Conservation (phyloP, 2,888 invertebrate genomes). For the Pammene aurita region DNA sequence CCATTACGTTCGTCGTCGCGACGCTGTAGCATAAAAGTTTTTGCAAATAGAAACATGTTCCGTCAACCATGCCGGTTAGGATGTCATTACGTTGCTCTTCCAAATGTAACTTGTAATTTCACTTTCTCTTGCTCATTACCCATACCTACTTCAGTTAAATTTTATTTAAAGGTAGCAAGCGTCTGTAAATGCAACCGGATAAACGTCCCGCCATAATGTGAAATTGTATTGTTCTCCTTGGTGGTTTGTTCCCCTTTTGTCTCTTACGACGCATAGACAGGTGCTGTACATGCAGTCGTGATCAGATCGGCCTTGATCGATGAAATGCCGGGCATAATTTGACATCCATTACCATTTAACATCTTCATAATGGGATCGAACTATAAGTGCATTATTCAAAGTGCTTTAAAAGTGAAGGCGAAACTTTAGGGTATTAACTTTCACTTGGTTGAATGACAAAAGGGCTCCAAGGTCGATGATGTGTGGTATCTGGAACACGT, state of each 20-base stretch:
- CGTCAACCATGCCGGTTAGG: constrained; percentile 37
- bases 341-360: constrained; percentile 53
- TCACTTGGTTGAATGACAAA: constrained; percentile 71
- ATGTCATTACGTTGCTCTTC: constrained; percentile 48
- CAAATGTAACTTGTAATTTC: constrained; percentile 44
- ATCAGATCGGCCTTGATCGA: constrained; percentile 40
- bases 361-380: constrained; percentile 53
- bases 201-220: constrained; percentile 30
- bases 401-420: constrained; percentile 60
- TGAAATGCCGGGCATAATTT: constrained; percentile 50
- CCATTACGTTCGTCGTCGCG: constrained; percentile 16
- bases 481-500: constrained; percentile 54
- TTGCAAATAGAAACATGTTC: constrained; percentile 43
- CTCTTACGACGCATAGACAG: constrained; percentile 13
- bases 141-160: constrained; percentile 34
- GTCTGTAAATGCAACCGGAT: constrained; percentile 26
- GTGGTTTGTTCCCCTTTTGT: constrained; percentile 22
- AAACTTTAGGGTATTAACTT: constrained; percentile 58
- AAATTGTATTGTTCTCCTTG: too few relatives aligned
- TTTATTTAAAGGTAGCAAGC: constrained; percentile 30
- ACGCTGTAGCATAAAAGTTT: constrained; percentile 50
- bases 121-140: constrained; percentile 42
- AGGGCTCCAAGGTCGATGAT: constrained; percentile 68
- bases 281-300: constrained; percentile 33
- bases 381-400: constrained; percentile 49